These are phyloP conservation scores for Syrista parreyssii DNA, from an alignment of 2,888 invertebrate species.

Conservation along the genomic window DNA sequence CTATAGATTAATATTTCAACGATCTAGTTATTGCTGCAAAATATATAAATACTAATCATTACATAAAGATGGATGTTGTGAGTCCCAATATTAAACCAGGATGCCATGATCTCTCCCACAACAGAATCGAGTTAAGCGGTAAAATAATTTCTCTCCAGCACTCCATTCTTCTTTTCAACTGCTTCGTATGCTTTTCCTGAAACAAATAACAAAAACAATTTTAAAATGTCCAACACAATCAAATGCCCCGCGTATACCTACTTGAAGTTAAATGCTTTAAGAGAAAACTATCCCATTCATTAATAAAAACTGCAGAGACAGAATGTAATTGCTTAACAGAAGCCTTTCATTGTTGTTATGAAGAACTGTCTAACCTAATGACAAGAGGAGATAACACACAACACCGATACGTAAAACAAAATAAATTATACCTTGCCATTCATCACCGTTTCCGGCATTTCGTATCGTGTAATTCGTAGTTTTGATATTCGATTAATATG, in stretches of 20 bases:
- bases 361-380: neutral
- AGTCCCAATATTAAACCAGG: conserved; percentile 80
- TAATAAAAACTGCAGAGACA: neutral
- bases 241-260: neutral
- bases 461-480: neutral
- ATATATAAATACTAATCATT: conserved; percentile 28
- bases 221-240: conserved; percentile 1
- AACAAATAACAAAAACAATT: conserved; percentile 27
- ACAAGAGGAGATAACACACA: neutral
- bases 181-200: conserved; percentile 80
- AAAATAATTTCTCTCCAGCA: conserved; percentile 82
- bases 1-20: neutral
- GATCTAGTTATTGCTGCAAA: neutral
- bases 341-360: neutral
- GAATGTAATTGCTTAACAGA: neutral
- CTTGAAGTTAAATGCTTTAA: neutral
- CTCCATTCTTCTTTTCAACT: conserved; percentile 77
- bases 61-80: conserved; percentile 69
- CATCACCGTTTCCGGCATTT: conserved; percentile 41
- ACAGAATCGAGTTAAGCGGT: conserved; percentile 74
- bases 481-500: neutral
- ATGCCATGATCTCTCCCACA: conserved; percentile 90
- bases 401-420: neutral
- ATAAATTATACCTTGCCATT: conserved; percentile 39
- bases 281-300: neutral